These are phyloP conservation scores for Ciconia nigra DNA, from an alignment of 2,797 vertebrate species.

Conservation along the genomic window DNA sequence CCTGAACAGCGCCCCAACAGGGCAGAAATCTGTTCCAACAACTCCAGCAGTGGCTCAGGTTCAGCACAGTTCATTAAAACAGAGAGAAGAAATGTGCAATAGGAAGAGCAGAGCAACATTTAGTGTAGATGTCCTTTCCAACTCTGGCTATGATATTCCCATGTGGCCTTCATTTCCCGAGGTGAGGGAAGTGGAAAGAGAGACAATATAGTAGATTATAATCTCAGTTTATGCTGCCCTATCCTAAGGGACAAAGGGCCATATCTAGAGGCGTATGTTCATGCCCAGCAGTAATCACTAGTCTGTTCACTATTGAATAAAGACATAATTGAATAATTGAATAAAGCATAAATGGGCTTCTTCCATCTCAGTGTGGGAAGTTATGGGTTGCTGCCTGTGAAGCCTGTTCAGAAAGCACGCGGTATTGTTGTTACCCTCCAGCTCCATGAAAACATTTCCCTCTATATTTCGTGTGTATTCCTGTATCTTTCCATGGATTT, in stretches of 20 bases:
- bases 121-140: background rate
- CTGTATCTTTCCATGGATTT: background rate
- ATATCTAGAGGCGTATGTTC: background rate
- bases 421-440: background rate
- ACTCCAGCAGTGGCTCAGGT: background rate
- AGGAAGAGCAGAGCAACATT: background rate
- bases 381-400: background rate
- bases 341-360: background rate
- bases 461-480: background rate
- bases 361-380: background rate
- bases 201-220: background rate
- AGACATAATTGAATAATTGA: background rate
- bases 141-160: background rate
- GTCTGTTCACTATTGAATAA: background rate
- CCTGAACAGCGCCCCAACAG: rapidly evolving
- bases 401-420: background rate
- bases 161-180: background rate
- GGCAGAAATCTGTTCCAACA: background rate
- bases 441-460: background rate
- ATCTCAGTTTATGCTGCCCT: background rate
- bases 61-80: background rate
- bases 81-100: background rate
- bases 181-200: background rate
- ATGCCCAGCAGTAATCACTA: background rate
- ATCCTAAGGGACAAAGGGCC: background rate